phyloP scores from a whole-genome alignment of 2,113 vertebrate genomes.

The Noctilio leporinus region DNA sequence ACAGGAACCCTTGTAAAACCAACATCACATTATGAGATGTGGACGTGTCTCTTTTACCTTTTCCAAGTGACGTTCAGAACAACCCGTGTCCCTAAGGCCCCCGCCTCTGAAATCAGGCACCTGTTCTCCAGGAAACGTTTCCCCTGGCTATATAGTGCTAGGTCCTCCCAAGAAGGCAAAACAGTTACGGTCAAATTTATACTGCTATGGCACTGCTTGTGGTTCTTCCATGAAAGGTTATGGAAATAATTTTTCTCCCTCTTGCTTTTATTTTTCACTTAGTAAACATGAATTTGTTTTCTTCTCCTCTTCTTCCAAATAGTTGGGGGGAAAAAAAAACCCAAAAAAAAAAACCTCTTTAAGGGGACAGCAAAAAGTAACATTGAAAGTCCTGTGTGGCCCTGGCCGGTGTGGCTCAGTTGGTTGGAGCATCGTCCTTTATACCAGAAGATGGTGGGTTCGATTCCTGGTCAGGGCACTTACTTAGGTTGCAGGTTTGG shows the following conservation, averaged over 20 bases:
- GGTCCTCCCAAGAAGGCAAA: constrained; percentile 37
- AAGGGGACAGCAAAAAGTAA: background rate
- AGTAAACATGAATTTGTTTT: constrained; percentile 29
- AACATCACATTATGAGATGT: background rate
- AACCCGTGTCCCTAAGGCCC: background rate
- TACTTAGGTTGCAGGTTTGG: too few species aligned
- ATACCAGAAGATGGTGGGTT: too few species aligned
- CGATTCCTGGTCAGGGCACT: too few species aligned
- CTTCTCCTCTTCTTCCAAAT: background rate
- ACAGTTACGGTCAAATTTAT: background rate
- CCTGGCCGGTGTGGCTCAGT: too few species aligned
- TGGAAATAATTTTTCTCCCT: constrained; percentile 14
- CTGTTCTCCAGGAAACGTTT: background rate
- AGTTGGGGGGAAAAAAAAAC: background rate
- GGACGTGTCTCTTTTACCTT: background rate
- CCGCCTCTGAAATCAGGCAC: background rate
- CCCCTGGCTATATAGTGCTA: background rate
- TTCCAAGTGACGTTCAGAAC: background rate
- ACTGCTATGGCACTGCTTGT: background rate
- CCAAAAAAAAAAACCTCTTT: background rate
- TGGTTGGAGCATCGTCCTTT: too few species aligned
- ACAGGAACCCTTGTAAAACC: background rate
- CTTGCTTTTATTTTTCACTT: constrained; percentile 17
- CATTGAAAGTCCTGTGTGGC: background rate
- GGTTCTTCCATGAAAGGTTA: background rate